These are phyloP conservation scores for Thymelicus sylvestris DNA, from an alignment of 2,888 invertebrate species.

Conservation along the genomic window DNA sequence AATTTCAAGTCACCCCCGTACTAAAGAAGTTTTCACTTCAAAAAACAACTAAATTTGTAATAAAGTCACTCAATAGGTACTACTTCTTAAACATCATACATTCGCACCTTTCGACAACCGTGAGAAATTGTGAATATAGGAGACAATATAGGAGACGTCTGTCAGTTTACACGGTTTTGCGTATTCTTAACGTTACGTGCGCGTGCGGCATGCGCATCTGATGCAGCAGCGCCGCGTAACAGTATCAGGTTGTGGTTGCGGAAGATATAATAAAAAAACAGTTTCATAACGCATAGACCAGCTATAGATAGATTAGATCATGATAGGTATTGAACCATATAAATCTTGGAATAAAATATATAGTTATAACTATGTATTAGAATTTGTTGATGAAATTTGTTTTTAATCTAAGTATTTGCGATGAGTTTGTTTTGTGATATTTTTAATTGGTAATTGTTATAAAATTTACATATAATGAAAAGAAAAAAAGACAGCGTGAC, in stretches of 20 bases:
- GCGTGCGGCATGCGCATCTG: conserved; percentile 16
- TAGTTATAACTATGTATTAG: neutral
- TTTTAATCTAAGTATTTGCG: too few species aligned
- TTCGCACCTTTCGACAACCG: neutral
- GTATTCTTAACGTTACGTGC: conserved; percentile 7
- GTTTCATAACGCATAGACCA: conserved; percentile 32
- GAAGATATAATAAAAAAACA: conserved; percentile 24
- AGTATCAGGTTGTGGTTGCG: conserved; percentile 26
- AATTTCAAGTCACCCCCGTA: too few species aligned
- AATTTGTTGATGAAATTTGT: too few species aligned
- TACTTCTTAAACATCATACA: too few species aligned
- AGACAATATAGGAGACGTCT: conserved; percentile 4
- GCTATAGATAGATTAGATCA: conserved; percentile 13
- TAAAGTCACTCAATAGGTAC: neutral
- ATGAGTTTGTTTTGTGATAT: too few species aligned
- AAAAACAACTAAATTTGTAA: neutral
- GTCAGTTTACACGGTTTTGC: neutral
- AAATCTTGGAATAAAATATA: too few species aligned
- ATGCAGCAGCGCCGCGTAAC: conserved; percentile 23
- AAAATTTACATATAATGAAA: too few species aligned
- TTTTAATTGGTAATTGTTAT: too few species aligned
- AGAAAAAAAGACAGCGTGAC: too few species aligned
- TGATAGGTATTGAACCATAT: conserved; percentile 15
- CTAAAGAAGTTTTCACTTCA: too few species aligned
- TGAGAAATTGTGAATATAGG: conserved; percentile 8